A percentile compares a stretch with the other conserved stretches of the same genome.
Conservation (phyloP, 2,888 invertebrate genomes). For the Caenorhabditis drosophilae region DNA sequence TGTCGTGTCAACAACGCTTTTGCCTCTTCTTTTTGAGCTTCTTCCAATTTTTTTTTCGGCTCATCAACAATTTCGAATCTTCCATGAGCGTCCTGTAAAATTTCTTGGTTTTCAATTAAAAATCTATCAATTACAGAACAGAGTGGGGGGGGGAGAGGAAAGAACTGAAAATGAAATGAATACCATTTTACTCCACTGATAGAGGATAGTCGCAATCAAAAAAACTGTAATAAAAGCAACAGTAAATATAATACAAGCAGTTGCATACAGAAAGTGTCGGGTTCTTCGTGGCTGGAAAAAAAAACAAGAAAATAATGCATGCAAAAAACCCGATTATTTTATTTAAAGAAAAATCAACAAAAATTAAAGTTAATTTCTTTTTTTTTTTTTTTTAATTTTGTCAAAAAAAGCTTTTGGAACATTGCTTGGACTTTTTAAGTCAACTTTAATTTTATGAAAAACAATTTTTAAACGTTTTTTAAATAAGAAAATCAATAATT, state of each 20-base stretch:
- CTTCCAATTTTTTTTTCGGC: conserved; percentile 43
- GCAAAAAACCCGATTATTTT: too few relatives aligned
- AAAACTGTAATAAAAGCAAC: conserved; percentile 52
- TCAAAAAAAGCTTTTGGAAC: too few relatives aligned
- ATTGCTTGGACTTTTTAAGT: too few relatives aligned
- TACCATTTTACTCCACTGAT: conserved; percentile 52
- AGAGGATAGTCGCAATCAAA: conserved; percentile 57
- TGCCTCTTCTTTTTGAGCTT: conserved; percentile 46
- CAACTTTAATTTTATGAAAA: too few relatives aligned
- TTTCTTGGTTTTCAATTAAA: not conserved
- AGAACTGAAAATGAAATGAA: not conserved
- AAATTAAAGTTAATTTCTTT: too few relatives aligned
- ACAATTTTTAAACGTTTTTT: too few relatives aligned
- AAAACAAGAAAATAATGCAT: not conserved
- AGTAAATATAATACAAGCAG: conserved; percentile 51
- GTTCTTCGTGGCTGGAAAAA: conserved; percentile 47
- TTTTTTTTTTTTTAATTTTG: too few relatives aligned
- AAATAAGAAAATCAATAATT: too few relatives aligned
- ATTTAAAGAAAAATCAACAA: too few relatives aligned
- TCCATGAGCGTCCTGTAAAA: conserved; percentile 38
- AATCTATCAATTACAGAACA: not conserved
- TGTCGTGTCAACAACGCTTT: conserved; percentile 38
- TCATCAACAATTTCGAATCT: conserved; percentile 48
- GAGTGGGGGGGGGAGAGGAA: not conserved
- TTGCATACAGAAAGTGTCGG: conserved; percentile 51